Base-by-base conservation (phyloP, 2,888 invertebrate species). In the Leucania comma region DNA sequence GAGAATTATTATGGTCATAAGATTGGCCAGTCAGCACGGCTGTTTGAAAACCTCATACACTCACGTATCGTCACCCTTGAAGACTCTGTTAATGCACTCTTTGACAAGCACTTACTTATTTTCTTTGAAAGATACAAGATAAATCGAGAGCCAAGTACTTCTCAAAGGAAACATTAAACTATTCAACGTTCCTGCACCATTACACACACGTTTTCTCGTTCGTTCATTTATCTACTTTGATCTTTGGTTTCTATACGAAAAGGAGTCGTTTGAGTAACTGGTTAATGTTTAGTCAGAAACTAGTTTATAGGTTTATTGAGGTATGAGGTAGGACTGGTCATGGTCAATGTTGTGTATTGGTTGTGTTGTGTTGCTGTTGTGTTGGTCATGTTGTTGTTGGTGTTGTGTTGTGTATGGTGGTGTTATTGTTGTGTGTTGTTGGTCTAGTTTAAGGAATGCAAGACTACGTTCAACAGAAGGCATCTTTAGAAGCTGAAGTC, bases 151-250 rank as follows among this genome's bases (percentile, higher is more conserved):
- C 29, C 10, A 59, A 60, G 32, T 17, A 32, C 60, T 54, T 50
- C 12, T 51, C 53, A 60, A 60, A 63, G 46, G 56, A 72, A 63
- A 63, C 42, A 51, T 62, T 51, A 54, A 48, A 73, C 61, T 65
- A 46, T 68, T 73, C 64, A 65, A 70, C 51, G 56, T 72, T 60
- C 32, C 35, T 65, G 80, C 80, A 73, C 64, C 67, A 69, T 72
- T 80, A 72, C 54, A 64, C 59, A 59, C 50, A 69, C 64, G 72
- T 80, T 76, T 54, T 24, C 35, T 51, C 24, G 22, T 35, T 17
- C 17, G 12, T 72, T 62, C 53, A 58, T 62, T 35, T 72, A 35
- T 58, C 5, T 61, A 50, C 32, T 50, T 59, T 48, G 32, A 59
- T 59, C 1, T 57, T 38, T 10, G 20, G 62, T 75, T 59, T 57